Evolutionary conservation across 2,797 vertebrate genomes (phyloP), one percentile per base, ranked within the genome.

Genomic region (Petrocephalus sullivani): DNA sequence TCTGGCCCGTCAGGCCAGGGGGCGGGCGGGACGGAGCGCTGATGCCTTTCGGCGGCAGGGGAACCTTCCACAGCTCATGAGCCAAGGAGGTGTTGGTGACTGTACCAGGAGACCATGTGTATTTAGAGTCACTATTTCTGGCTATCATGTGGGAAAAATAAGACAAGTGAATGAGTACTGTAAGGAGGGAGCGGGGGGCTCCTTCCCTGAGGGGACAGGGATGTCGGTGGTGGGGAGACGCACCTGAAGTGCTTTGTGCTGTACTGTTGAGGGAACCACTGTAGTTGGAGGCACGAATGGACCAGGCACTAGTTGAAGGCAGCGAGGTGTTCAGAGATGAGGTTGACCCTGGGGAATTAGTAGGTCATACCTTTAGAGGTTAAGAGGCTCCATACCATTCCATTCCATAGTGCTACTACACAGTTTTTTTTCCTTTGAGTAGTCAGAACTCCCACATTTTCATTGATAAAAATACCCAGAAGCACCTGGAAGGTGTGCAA

Each of bases 281-380:
- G 97, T 98, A 98, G 98, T 97, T 98, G 98, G 98, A 99, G 98
- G 98, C 98, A 99, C 98, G 98, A 99, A 99, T 98, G 98, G 98
- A 98, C 98, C 98, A 99, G 98, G 98, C 98, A 99, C 98, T 99
- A 97, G 97, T 99, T 96, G 98, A 99, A 99, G 98, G 98, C 98
- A 99, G 98, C 97, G 98, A 97, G 98, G 98, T 99, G 98, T 99
- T 99, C 96, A 99, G 96, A 97, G 98, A 99, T 98, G 98, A 99
- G 97, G 98, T 98, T 96, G 97, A 98, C 97, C 98, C 98, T 99
- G 86, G 0, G 41, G 84, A 4, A 57, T 49, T 51, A 85, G 12
- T 53, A 49, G 7, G 12, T 56, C 37, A 61, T 46, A 19, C 28
- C 0, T 54, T 84, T 75, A 75, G 41, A 81, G 41, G 37, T 81